A percentile compares a stretch with the other conserved stretches of the same genome.
phyloP scores from a whole-genome alignment of 1,140 invertebrate genomes.

The Mylabris phalerata region DNA sequence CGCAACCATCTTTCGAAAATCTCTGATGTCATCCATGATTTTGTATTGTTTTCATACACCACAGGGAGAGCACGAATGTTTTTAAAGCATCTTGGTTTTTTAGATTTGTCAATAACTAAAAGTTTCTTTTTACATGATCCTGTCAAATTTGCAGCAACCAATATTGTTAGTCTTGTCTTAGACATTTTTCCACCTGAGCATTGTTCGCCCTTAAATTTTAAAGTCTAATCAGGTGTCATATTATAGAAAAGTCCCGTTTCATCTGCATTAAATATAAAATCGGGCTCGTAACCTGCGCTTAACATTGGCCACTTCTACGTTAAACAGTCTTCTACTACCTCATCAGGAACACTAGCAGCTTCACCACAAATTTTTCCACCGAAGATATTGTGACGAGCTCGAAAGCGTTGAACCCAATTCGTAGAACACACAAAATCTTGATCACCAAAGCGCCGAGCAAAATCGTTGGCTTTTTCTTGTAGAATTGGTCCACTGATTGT shows the following conservation, averaged over 20 bases:
- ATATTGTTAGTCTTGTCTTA: slow-evolving; percentile 41
- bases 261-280: slow-evolving; percentile 41
- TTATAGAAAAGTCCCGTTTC: slow-evolving; percentile 43
- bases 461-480: slow-evolving; percentile 35
- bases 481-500: slow-evolving; percentile 35
- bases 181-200: slow-evolving; percentile 39
- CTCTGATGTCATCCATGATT: slow-evolving; percentile 3
- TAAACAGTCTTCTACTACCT: slow-evolving; percentile 35
- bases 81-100: slow-evolving; percentile 10
- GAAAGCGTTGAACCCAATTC: slow-evolving; percentile 11
- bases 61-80: slow-evolving; percentile 6
- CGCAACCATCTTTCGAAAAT: slow-evolving; percentile 1
- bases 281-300: not conserved
- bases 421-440: slow-evolving; percentile 5
- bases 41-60: not conserved
- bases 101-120: slow-evolving; percentile 42
- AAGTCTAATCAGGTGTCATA: slow-evolving; percentile 33
- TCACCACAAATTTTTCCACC: slow-evolving; percentile 9
- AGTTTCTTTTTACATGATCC: slow-evolving; percentile 41
- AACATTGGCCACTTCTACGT: slow-evolving; percentile 13
- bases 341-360: slow-evolving; percentile 27
- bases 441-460: slow-evolving; percentile 26
- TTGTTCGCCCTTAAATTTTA: slow-evolving; percentile 36
- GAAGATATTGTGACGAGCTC: slow-evolving; percentile 10
- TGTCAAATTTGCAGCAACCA: slow-evolving; percentile 42